Evolutionary conservation across 2,888 invertebrate genomes (phyloP).

Genomic region (Cryptus viduatorius): DNA sequence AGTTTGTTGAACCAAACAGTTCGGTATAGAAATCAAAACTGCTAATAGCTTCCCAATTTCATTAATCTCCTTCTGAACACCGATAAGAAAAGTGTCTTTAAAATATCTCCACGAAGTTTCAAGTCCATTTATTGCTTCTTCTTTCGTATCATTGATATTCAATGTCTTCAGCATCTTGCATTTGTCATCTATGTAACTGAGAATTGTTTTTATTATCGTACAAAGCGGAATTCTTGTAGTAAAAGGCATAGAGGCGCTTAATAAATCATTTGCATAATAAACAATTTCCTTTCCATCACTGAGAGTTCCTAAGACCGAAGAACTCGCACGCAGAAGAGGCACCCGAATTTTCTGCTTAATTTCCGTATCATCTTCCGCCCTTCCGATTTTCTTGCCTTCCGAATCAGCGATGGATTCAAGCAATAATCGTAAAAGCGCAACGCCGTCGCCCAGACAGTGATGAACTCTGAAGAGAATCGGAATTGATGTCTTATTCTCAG

Average conservation of each 20-base stretch:
- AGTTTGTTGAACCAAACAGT: slow-evolving; percentile 77
- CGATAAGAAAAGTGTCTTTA: slow-evolving; percentile 19
- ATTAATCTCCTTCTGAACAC: slow-evolving; percentile 26
- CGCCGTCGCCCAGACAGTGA: slow-evolving; percentile 87
- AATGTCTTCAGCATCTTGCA: slow-evolving; percentile 48
- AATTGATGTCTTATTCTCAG: slow-evolving; percentile 74
- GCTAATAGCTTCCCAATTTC: slow-evolving; percentile 28
- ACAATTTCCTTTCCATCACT: slow-evolving; percentile 54
- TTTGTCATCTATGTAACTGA: slow-evolving; percentile 26
- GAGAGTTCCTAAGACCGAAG: slow-evolving; percentile 48
- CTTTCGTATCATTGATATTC: slow-evolving; percentile 40
- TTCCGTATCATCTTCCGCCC: not conserved
- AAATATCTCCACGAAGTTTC: slow-evolving; percentile 25
- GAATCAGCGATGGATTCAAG: slow-evolving; percentile 85
- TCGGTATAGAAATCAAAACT: slow-evolving; percentile 71
- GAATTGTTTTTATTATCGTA: slow-evolving; percentile 16
- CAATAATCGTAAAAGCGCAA: slow-evolving; percentile 85
- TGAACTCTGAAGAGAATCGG: slow-evolving; percentile 87
- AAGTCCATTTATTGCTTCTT: slow-evolving; percentile 12
- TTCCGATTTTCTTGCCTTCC: slow-evolving; percentile 10
- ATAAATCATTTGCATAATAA: slow-evolving; percentile 64
- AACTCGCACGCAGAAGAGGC: slow-evolving; percentile 56
- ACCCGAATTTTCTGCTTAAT: slow-evolving; percentile 19
- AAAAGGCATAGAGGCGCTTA: slow-evolving; percentile 75
- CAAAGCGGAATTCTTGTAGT: slow-evolving; percentile 50